A percentile compares a stretch with the other conserved stretches of the same genome.
Conservation (phyloP, 2,113 vertebrate species). For the Boleophthalmus pectinirostris region DNA sequence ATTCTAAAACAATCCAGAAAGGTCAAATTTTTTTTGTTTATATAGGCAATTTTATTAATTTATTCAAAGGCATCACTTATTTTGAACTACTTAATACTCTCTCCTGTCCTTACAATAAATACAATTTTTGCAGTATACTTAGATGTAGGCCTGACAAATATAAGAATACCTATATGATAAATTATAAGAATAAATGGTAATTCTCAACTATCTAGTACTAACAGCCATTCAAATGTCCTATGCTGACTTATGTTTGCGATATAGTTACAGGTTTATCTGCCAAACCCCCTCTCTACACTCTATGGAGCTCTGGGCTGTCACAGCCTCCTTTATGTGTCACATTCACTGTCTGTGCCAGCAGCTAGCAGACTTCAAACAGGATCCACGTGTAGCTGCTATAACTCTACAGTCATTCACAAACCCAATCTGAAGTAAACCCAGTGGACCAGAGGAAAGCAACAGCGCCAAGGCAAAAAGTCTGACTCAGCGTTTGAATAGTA, state of each 20-base stretch:
- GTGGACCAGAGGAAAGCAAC: neutral
- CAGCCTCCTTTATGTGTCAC: neutral
- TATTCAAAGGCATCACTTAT: neutral
- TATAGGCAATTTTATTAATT: neutral
- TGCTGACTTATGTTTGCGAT: neutral
- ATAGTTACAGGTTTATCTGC: neutral
- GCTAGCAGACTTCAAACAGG: neutral
- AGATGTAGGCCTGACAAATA: neutral
- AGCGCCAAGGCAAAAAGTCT: conserved; percentile 14
- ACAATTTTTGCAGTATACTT: neutral
- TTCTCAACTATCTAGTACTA: too few species aligned
- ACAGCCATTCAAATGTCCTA: neutral
- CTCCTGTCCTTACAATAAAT: neutral
- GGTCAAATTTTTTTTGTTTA: too few species aligned
- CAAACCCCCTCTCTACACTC: neutral
- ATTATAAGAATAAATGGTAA: too few species aligned
- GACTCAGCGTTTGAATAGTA: conserved; percentile 27
- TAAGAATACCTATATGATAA: too few species aligned
- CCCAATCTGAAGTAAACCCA: neutral
- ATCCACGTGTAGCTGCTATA: conserved; percentile 5
- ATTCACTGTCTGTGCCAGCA: neutral
- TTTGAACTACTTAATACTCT: neutral
- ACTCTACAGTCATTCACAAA: neutral
- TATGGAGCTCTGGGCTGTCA: neutral
- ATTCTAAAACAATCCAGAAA: too few species aligned